Evolutionary conservation across 2,113 vertebrate species (phyloP), one percentile per base, ranked within the genome.

Genomic region (Rhombomys opimus): DNA sequence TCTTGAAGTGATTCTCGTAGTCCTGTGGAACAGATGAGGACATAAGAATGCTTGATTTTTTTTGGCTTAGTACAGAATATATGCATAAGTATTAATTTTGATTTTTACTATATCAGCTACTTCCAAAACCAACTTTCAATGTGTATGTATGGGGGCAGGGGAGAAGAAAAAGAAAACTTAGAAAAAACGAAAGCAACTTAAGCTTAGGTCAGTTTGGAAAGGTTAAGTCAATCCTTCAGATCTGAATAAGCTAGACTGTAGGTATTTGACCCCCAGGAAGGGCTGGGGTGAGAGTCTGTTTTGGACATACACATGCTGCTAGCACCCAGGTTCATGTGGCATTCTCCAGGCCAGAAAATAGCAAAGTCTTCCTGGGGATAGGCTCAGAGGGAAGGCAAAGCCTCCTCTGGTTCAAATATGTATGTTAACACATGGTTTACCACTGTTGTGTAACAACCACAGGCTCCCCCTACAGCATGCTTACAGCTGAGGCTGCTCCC

Each of bases 21-120:
- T 85, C 9, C 35, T 41, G 23, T 0, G 61, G 38, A 50, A 20
- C 14, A 61, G 4, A 12, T 0, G 1, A 1, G 7, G 10, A 27
- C 8, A 3, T 1, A 20, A 9, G 2, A 41, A 22, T 12, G 1
- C 25, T 87, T 27, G 63, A 30, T 54, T 20, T 35, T 27, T 59
- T 41, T 94, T 57, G 7, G 5, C 63, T 70, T 87, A 22, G 2
- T 50, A 86, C 30, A 68, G 41, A 27, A 3, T 41, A 27, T 27
- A 46, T 17, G 20, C 52, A 77, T 35, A 50, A 32, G 35, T 77
- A 35, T 67, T 89, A 54, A 41, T 65, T 90, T 91, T 93, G 30
- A 7, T 72, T 82, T 57, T 61, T 72, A 30, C 7, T 9, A 61
- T 93, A 57, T 87, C 67, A 91, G 25, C 27, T 15, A 87, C 20